Percentiles rank a stretch among this genome's conserved stretches.
Conservation (phyloP, 2,797 vertebrate genomes). For the Syngnathus acus region DNA sequence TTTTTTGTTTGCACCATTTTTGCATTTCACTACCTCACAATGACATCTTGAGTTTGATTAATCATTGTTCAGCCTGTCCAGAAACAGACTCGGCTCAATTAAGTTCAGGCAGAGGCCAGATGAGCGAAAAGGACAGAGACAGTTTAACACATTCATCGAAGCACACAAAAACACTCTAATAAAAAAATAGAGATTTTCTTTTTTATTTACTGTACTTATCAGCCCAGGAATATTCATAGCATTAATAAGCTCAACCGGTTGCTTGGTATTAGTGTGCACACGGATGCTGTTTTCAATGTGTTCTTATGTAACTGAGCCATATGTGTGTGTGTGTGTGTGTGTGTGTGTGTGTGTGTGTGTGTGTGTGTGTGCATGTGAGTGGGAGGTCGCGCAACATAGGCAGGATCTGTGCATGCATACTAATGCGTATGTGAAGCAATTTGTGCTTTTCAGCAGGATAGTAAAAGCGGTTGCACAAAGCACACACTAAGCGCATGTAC, state of each 20-base stretch:
- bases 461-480: conserved; percentile 8
- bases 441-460: conserved; percentile 3
- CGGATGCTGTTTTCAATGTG: conserved; percentile 11
- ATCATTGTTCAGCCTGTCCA: too few relatives aligned
- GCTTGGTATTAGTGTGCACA: conserved; percentile 29
- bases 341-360: not conserved
- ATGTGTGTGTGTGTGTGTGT: conserved; percentile 6
- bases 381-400: not conserved
- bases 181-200: not conserved
- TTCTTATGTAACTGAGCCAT: conserved; percentile 34
- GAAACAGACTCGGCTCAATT: conserved; percentile 10
- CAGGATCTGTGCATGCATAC: conserved; percentile 24
- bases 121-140: conserved; percentile 41
- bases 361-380: not conserved
- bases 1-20: too few relatives aligned
- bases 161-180: conserved; percentile 20
- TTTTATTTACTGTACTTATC: conserved; percentile 12
- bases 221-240: conserved; percentile 15
- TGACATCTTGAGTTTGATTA: too few relatives aligned
- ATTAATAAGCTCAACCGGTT: conserved; percentile 15
- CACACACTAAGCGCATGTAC: not conserved
- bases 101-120: conserved; percentile 47
- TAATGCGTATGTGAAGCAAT: conserved; percentile 24
- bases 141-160: conserved; percentile 48
- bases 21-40: too few relatives aligned